A percentile compares a stretch with the other conserved stretches of the same genome.
Conservation (phyloP, 2,888 invertebrate species). For the Acrocyrtus sp. region DNA sequence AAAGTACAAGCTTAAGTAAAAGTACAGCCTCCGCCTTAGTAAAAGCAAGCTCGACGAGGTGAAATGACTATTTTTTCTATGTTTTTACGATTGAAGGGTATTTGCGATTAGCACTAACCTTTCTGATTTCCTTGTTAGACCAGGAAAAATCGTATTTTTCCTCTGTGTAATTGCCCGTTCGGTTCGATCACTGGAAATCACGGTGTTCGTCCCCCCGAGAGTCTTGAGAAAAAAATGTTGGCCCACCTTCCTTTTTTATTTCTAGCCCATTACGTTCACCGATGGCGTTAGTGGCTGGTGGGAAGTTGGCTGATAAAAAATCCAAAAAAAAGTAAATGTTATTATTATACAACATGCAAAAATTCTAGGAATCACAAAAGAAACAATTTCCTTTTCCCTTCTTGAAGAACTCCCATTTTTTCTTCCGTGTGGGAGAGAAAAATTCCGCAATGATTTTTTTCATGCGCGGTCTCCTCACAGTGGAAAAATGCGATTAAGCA, state of each 20-base stretch:
- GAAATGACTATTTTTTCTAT: conserved; percentile 37
- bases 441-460: too few relatives aligned
- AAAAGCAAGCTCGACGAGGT: too few relatives aligned
- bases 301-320: conserved; percentile 30
- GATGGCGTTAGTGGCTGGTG: conserved; percentile 5
- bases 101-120: conserved; percentile 31
- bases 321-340: conserved; percentile 43
- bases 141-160: conserved; percentile 31
- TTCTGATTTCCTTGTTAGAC: conserved; percentile 18
- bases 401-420: too few relatives aligned
- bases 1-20: too few relatives aligned
- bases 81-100: conserved; percentile 39
- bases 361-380: conserved; percentile 12
- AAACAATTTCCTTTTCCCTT: too few relatives aligned
- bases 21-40: too few relatives aligned
- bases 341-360: conserved; percentile 41
- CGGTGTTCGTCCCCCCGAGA: conserved; percentile 24
- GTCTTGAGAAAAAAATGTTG: too few relatives aligned
- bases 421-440: too few relatives aligned
- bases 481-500: too few relatives aligned
- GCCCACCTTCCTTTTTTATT: conserved; percentile 34
- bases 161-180: conserved; percentile 28
- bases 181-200: conserved; percentile 26
- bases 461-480: too few relatives aligned
- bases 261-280: conserved; percentile 25